These are phyloP conservation scores for Drosophila varians DNA, from an alignment of 1,140 invertebrate genomes.

Conservation along the genomic window DNA sequence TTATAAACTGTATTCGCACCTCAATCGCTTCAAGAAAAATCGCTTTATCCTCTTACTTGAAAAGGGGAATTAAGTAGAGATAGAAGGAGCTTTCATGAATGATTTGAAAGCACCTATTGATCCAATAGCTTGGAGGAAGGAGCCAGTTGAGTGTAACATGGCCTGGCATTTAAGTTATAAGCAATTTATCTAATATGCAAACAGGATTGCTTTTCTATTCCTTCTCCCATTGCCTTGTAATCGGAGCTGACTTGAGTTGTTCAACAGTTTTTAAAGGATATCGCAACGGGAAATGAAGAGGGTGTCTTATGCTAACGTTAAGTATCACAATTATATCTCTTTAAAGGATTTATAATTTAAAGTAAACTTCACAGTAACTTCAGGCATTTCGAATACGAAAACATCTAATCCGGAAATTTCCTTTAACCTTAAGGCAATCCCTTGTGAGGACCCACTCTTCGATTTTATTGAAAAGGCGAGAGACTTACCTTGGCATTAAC, in stretches of 20 bases:
- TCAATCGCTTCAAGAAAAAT: slow-evolving; percentile 4
- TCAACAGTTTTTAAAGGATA: slow-evolving; percentile 12
- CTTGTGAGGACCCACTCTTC: slow-evolving; percentile 8
- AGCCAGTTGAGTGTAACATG: slow-evolving; percentile 6
- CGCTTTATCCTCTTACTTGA: slow-evolving; percentile 18
- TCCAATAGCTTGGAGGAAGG: slow-evolving; percentile 7
- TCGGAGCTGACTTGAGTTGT: slow-evolving; percentile 36
- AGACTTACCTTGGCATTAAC: slow-evolving; percentile 35
- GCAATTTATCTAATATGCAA: slow-evolving; percentile 55
- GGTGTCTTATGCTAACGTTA: not conserved
- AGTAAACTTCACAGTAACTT: not conserved
- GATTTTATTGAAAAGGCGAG: not conserved
- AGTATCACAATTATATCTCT: not conserved
- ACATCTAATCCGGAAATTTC: not conserved
- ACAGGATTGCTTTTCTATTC: slow-evolving; percentile 7
- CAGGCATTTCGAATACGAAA: not conserved
- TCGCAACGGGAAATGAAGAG: too few relatives aligned
- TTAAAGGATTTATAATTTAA: too few relatives aligned
- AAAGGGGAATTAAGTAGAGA: not conserved
- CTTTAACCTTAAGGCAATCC: slow-evolving; percentile 29
- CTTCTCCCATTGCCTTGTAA: slow-evolving; percentile 14
- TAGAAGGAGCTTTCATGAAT: not conserved
- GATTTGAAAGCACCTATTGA: slow-evolving; percentile 11
- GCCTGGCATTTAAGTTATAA: slow-evolving; percentile 30
- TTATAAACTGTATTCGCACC: slow-evolving; percentile 18